A percentile compares a stretch with the other conserved stretches of the same genome.
These are phyloP conservation scores for Drosophila meridionalis DNA, from an alignment of 2,888 invertebrate genomes.

Conservation along the genomic window DNA sequence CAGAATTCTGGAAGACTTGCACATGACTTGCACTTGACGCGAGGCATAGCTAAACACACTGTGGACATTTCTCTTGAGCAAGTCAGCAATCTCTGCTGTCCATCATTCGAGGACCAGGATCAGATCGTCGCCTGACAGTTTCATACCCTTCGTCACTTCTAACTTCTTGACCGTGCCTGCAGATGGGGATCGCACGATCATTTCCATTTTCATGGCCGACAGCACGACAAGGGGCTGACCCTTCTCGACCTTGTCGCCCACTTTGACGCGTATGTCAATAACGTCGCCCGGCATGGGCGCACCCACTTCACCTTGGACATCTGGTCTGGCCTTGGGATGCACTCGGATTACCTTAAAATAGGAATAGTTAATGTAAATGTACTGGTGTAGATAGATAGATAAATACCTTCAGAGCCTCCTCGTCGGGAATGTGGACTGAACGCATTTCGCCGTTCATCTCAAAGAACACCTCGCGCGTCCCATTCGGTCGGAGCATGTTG, in stretches of 20 bases:
- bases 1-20: background rate
- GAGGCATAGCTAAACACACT: background rate
- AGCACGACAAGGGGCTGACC: slow-evolving; percentile 96
- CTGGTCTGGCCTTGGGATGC: slow-evolving; percentile 97
- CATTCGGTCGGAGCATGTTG: slow-evolving; percentile 94
- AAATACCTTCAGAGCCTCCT: slow-evolving; percentile 88
- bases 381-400: background rate
- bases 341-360: slow-evolving; percentile 92
- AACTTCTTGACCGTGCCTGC: slow-evolving; percentile 93
- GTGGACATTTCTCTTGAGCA: background rate
- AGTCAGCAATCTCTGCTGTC: background rate
- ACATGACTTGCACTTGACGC: background rate
- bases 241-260: slow-evolving; percentile 96
- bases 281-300: slow-evolving; percentile 99
- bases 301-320: slow-evolving; percentile 96
- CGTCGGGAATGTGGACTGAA: slow-evolving; percentile 96
- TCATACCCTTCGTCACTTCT: slow-evolving; percentile 92
- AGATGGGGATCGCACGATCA: slow-evolving; percentile 91
- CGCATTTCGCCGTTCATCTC: slow-evolving; percentile 98
- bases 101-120: background rate
- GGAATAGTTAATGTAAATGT: background rate
- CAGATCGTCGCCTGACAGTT: slow-evolving; percentile 96
- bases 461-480: slow-evolving; percentile 99
- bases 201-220: slow-evolving; percentile 99
- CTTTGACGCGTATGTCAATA: slow-evolving; percentile 95